Evolutionary conservation across 2,888 invertebrate genomes (phyloP).

Genomic region (Caradrina kadenii): DNA sequence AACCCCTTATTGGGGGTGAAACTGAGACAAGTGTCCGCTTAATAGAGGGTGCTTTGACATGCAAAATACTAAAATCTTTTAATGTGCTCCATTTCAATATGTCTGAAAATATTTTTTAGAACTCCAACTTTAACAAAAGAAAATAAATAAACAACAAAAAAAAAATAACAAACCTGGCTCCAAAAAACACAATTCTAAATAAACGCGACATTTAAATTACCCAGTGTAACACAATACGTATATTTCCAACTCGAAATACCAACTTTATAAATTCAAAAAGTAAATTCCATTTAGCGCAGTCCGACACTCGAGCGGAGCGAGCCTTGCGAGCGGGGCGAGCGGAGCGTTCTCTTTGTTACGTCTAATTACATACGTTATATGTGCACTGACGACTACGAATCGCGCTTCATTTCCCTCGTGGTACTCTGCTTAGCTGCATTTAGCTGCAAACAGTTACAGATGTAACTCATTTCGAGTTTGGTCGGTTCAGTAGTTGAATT

Average conservation of each 20-base stretch:
- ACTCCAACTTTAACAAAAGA: background rate
- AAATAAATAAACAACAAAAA: conserved; percentile 25
- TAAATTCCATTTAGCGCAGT: conserved; percentile 65
- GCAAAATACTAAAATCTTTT: conserved; percentile 7
- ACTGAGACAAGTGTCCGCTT: conserved; percentile 36
- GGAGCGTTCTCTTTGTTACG: conserved; percentile 50
- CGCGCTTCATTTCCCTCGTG: conserved; percentile 51
- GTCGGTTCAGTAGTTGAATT: conserved; percentile 23
- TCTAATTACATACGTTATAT: conserved; percentile 62
- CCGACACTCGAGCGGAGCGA: conserved; percentile 44
- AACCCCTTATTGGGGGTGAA: conserved; percentile 29
- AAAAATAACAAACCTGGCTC: conserved; percentile 25
- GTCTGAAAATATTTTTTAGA: background rate
- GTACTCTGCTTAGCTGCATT: conserved; percentile 45
- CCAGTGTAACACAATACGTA: conserved; percentile 55
- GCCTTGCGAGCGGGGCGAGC: conserved; percentile 21
- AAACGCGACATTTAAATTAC: conserved; percentile 62
- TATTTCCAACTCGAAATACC: conserved; percentile 50
- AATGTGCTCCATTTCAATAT: background rate
- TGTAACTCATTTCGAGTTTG: conserved; percentile 47
- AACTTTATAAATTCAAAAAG: conserved; percentile 64
- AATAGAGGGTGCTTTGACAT: background rate
- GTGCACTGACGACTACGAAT: conserved; percentile 52
- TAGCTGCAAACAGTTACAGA: conserved; percentile 36
- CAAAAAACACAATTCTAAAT: conserved; percentile 59